A percentile compares a stretch with the other conserved stretches of the same genome.
Conservation (phyloP, 2,888 invertebrate species). For the Thereva nobilitata region DNA sequence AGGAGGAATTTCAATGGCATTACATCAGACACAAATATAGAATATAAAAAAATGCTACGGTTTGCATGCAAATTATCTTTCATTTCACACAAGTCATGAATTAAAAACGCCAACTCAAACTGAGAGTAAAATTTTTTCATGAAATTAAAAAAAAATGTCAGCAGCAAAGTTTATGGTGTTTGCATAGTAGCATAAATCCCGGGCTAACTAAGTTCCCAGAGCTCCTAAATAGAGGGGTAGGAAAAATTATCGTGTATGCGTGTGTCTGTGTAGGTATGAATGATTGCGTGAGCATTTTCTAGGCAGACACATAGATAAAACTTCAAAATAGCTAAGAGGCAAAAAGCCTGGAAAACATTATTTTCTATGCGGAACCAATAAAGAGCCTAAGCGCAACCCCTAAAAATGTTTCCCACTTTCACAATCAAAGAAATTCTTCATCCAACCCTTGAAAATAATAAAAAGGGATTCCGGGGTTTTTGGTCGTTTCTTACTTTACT, state of each 20-base stretch:
- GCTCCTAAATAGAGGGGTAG: background rate
- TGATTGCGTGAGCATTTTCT: background rate
- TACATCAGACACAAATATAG: no score
- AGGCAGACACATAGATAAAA: background rate
- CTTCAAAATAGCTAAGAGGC: background rate
- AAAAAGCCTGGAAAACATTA: background rate
- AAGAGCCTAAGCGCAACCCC: constrained; percentile 19
- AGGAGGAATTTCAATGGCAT: no score
- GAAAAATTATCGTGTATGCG: constrained; percentile 3
- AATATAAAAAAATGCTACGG: no score
- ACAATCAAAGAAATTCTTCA: no score
- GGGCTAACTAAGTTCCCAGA: constrained; percentile 5
- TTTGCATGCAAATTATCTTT: no score
- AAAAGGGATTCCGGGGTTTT: no score
- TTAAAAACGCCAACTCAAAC: no score
- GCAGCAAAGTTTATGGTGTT: background rate
- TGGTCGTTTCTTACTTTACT: no score
- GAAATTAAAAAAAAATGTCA: background rate
- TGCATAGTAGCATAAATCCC: constrained; percentile 31
- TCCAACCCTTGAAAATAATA: no score
- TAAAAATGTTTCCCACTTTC: background rate
- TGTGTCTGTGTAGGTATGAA: background rate
- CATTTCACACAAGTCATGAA: no score
- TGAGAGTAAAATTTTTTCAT: background rate
- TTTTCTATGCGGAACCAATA: constrained; percentile 29